Conservation (phyloP, 2,113 vertebrate species). For the Rhea pennata region DNA sequence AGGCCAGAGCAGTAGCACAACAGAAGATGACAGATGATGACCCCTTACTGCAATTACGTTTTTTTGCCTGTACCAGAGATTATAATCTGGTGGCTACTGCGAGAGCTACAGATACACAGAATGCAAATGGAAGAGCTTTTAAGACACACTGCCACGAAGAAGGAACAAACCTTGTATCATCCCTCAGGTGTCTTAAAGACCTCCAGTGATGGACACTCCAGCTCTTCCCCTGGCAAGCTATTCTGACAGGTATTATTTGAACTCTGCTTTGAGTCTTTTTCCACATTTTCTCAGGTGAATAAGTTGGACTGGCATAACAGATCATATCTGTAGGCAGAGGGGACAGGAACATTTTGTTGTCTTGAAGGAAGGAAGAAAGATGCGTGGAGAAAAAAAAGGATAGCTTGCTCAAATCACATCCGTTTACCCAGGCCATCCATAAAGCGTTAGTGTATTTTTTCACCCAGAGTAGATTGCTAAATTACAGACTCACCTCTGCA, state of each 20-base stretch:
- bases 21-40: neutral
- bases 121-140: neutral
- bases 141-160: fast-evolving
- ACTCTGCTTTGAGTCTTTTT: neutral
- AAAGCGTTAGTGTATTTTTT: neutral
- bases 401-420: neutral
- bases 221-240: neutral
- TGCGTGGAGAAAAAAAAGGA: neutral
- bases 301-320: neutral
- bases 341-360: neutral
- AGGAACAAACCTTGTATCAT: neutral
- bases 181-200: neutral
- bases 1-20: neutral
- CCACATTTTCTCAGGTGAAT: neutral
- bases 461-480: neutral
- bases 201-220: neutral
- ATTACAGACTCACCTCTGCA: neutral
- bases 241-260: neutral
- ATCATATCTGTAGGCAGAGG: neutral
- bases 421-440: neutral
- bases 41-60: neutral
- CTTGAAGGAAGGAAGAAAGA: too few relatives aligned
- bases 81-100: neutral
- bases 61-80: neutral
- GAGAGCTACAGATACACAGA: neutral